Base-by-base conservation (phyloP, 2,113 vertebrate genomes). In the Ageneiosus marmoratus region DNA sequence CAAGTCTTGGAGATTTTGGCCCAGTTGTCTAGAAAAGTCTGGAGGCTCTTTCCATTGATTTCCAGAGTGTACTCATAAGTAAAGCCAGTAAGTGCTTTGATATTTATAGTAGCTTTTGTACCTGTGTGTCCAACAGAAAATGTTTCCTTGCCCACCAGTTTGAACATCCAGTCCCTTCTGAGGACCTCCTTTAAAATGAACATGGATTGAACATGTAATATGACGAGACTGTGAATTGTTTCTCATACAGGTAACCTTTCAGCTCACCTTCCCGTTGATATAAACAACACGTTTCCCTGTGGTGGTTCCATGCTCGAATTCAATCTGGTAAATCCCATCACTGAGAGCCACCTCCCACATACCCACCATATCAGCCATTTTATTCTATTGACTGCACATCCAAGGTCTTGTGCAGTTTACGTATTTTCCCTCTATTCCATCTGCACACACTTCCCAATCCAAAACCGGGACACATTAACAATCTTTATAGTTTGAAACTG, bases 91-190 rank as follows among this genome's bases (percentile, higher is more conserved):
- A 97, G 50, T 0, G 97, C 97, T 87, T 98, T 96, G 34, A 99
- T 99, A 86, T 93, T 94, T 85, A 99, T 95, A 69, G 95, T 93
- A 81, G 97, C 98, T 90, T 93, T 97, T 32, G 94, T 95, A 85
- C 94, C 91, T 72, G 94, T 63, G 34, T 90, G 89, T 77, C 97
- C 97, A 67, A 99, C 94, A 0, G 79, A 90, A 88, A 99, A 99
- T 0, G 95, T 95, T 84, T 99, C 98, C 91, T 95, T 97, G 72
- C 97, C 97, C 16, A 99, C 97, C 89, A 99, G 91, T 88, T 98
- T 99, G 91, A 99, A 99, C 97, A 98, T 97, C 98, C 98, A 98
- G 84, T 98, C 96, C 88, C 90, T 97, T 79, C 96, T 95, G 88
- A 99, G 87, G 80, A 94, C 90, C 89, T 99, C 97, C 98, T 99